phyloP scores from a whole-genome alignment of 2,113 vertebrate genomes.

The Procavia capensis region DNA sequence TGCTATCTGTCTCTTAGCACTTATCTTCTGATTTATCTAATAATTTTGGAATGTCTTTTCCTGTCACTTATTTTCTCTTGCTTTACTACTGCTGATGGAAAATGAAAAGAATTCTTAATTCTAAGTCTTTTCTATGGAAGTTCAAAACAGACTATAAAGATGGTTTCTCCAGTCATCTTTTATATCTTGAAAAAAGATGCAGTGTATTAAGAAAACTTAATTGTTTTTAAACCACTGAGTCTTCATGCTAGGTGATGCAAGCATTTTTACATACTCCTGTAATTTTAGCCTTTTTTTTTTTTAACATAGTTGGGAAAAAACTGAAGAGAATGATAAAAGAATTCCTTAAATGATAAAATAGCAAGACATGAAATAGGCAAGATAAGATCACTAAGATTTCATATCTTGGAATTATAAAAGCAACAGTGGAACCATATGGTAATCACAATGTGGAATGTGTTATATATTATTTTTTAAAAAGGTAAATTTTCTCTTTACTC shows the following conservation, averaged over 20 bases:
- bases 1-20: neutral
- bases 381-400: neutral
- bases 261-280: neutral
- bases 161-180: neutral
- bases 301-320: neutral
- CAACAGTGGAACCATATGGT: neutral
- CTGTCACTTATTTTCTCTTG: neutral
- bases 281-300: neutral
- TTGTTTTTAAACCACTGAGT: neutral
- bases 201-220: slow-evolving; percentile 6
- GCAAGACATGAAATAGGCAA: neutral
- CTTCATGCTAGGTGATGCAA: neutral
- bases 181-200: slow-evolving; percentile 12
- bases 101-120: slow-evolving; percentile 29
- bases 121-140: neutral
- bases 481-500: neutral
- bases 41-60: neutral
- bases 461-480: neutral
- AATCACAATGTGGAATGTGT: neutral
- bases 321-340: neutral
- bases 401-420: slow-evolving; percentile 40
- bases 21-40: slow-evolving; percentile 38
- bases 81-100: neutral
- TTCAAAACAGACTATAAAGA: neutral
- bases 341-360: slow-evolving; percentile 24